Evolutionary conservation across 37 sponge, comb jelly and placozoan species (phyloP).

Genomic region (Spongilla lacustris): DNA sequence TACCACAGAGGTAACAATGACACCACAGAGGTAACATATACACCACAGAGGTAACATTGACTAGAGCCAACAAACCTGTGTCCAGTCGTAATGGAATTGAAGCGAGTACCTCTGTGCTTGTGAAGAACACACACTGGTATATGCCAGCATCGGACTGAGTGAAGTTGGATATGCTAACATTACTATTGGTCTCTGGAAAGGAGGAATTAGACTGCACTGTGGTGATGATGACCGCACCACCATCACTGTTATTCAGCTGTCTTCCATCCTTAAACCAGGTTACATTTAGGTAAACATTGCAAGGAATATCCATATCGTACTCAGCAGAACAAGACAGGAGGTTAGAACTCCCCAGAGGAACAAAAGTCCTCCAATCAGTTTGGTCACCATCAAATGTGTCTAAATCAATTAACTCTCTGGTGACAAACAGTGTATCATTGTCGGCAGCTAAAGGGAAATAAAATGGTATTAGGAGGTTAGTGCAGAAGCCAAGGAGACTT

Average conservation of each 20-base stretch:
- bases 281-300: constrained; percentile 3
- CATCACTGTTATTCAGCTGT: neutral
- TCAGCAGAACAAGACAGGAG: constrained; percentile 9
- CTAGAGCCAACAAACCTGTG: constrained; percentile 18
- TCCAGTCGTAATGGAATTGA: constrained; percentile 34
- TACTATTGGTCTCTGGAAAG: constrained; percentile 1
- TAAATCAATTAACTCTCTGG: neutral
- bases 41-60: too few species aligned
- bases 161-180: constrained; percentile 11
- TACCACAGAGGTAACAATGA: too few species aligned
- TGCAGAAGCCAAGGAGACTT: neutral
- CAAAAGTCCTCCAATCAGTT: neutral
- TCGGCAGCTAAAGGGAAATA: neutral
- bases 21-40: too few species aligned
- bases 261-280: constrained; percentile 35
- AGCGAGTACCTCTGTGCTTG: constrained; percentile 20
- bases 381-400: neutral
- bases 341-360: neutral
- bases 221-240: neutral
- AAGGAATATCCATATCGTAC: neutral
- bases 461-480: neutral
- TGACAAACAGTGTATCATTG: neutral
- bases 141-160: constrained; percentile 23
- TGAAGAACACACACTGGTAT: constrained; percentile 49
- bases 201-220: neutral